Base-by-base conservation (phyloP, 1,140 invertebrate species). In the Meloidogyne exigua region DNA sequence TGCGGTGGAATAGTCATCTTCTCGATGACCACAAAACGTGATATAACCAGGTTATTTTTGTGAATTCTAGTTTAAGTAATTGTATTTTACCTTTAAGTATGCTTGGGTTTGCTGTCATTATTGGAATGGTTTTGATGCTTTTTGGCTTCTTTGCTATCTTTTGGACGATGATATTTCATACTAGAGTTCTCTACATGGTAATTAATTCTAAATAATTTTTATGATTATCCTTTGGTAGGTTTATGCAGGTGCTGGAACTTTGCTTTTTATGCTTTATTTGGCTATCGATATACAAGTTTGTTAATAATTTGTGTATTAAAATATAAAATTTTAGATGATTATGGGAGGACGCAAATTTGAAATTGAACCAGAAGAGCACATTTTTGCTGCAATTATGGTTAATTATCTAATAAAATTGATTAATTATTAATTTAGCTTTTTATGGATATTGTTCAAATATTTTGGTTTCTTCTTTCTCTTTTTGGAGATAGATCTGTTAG, bases 271-370 rank as follows among this genome's bases (percentile, higher is more conserved):
- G 85, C 70, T 82, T 90, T 92, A 91, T 81, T 85, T 92, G 74
- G 90, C 91, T 62, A 91, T 90, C 81, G 91, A 92, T 82, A 90
- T 91, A 1, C 92, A 92, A 64, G 76, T 80, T 13, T n/a, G 7
- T 78, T 21, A n/a, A 32, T 23, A 26, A 7, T 25, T 77, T 72
- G 42, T 63, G 4, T 75, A n/a, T 71, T 57, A 71, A 57, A 26
- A 12, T 21, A n/a, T 32, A 7, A 21, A 57, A 39, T 36, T 70
- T 12, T 64, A 78, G 72, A 89, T 90, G 85, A 89, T 92, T 9
- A 89, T 92, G 85, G 92, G 92, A 66, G 91, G 91, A 21, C 88
- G 89, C 71, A 91, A 90, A 80, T 88, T 91, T 78, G 89, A 91
- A 80, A 76, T 92, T 70, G 89, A 86, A 71, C 90, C 91, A 0